phyloP scores from a whole-genome alignment of 2,797 vertebrate species.

The Sebastes matsubarae region DNA sequence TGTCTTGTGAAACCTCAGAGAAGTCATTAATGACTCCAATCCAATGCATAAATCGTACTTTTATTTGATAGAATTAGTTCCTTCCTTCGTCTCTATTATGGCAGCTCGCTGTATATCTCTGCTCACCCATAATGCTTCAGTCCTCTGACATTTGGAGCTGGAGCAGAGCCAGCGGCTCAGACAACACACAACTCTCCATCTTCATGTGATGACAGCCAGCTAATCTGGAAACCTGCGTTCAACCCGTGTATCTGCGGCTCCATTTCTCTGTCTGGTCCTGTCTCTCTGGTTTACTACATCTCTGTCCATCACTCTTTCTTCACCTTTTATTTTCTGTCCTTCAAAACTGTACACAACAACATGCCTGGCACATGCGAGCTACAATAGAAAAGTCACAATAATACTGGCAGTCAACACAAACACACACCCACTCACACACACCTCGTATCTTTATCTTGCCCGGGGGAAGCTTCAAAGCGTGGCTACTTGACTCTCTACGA shows the following conservation, averaged over 20 bases:
- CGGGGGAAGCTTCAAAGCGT: slow-evolving; percentile 49
- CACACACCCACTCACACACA: slow-evolving; percentile 10
- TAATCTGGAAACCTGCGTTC: slow-evolving; percentile 24
- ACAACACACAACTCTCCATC: slow-evolving; percentile 34
- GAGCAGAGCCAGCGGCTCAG: slow-evolving; percentile 4
- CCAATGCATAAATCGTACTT: background rate
- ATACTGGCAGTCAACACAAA: background rate
- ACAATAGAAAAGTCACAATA: background rate
- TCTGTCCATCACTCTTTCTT: background rate
- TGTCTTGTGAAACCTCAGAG: background rate
- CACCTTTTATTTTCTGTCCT: background rate
- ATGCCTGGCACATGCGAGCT: background rate
- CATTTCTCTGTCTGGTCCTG: slow-evolving; percentile 5
- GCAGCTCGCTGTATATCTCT: slow-evolving; percentile 3
- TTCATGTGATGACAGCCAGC: slow-evolving; percentile 27
- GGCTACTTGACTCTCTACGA: slow-evolving; percentile 37
- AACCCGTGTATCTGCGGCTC: background rate
- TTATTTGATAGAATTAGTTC: background rate
- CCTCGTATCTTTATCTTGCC: slow-evolving; percentile 31
- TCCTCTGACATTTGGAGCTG: slow-evolving; percentile 41
- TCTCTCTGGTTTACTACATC: background rate
- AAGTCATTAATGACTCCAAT: background rate
- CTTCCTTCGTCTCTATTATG: background rate
- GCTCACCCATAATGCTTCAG: slow-evolving; percentile 18
- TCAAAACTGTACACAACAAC: background rate